These are phyloP conservation scores for Eupeodes corollae DNA, from an alignment of 1,140 invertebrate genomes.

Conservation along the genomic window DNA sequence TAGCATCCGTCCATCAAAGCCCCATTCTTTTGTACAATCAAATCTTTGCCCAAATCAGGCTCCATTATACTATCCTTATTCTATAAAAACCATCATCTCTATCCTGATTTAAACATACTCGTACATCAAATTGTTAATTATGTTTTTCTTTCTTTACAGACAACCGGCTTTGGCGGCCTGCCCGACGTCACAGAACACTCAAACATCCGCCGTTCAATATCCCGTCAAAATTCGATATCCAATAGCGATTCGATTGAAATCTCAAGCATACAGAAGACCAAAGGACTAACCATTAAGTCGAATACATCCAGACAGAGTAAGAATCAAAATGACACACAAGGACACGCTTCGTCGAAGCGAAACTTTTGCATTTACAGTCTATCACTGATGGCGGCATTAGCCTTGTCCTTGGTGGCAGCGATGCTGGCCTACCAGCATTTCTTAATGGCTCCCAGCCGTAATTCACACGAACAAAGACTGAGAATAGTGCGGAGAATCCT, in stretches of 20 bases:
- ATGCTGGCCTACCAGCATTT: constrained; percentile 33
- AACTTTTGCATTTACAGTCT: constrained; percentile 26
- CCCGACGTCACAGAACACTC: constrained; percentile 36
- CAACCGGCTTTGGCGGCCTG: constrained; percentile 33
- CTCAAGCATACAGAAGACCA: constrained; percentile 28
- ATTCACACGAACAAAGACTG: constrained; percentile 45
- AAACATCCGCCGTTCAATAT: constrained; percentile 31
- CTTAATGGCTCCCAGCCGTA: constrained; percentile 40
- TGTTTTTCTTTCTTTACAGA: constrained; percentile 18
- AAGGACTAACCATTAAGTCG: constrained; percentile 15
- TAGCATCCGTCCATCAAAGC: no score
- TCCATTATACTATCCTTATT: no score
- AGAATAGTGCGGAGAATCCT: constrained; percentile 45
- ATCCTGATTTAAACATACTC: no score
- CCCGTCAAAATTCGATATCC: constrained; percentile 34
- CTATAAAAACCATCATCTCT: no score
- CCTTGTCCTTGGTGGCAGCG: constrained; percentile 26
- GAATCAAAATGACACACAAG: constrained; percentile 14
- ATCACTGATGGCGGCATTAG: constrained; percentile 26
- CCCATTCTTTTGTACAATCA: no score
- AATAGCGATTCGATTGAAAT: constrained; percentile 30
- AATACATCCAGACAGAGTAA: constrained; percentile 13
- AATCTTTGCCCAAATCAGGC: no score
- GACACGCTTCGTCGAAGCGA: constrained; percentile 9
- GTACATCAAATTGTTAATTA: no score